phyloP scores from a whole-genome alignment of 2,113 vertebrate genomes.

The Nerophis ophidion region DNA sequence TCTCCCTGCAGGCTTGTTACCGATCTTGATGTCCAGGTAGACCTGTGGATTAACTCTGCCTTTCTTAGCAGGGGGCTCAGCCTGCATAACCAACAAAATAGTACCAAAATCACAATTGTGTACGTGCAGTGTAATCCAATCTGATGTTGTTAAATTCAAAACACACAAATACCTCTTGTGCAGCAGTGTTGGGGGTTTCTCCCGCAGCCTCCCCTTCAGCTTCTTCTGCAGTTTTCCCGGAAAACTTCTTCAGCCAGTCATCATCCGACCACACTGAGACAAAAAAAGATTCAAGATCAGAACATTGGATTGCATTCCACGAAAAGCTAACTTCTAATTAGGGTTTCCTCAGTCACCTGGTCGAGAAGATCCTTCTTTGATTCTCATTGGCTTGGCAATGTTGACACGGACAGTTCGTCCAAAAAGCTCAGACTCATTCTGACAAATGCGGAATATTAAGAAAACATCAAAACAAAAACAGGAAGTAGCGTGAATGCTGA shows the following conservation, averaged over 20 bases:
- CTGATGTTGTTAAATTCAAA: not conserved
- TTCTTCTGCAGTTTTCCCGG: conserved; percentile 90
- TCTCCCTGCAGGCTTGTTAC: conserved; percentile 88
- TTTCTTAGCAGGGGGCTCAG: conserved; percentile 85
- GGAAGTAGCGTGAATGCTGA: not conserved
- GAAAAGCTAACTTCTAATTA: not conserved
- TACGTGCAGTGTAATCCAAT: not conserved
- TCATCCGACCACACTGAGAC: conserved; percentile 92
- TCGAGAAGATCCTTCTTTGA: conserved; percentile 94
- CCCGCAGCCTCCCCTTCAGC: conserved; percentile 74
- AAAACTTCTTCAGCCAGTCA: conserved; percentile 97
- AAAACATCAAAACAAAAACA: not conserved
- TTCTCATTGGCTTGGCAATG: conserved; percentile 94
- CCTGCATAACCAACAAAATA: conserved; percentile 60
- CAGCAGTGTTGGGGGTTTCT: conserved; percentile 63
- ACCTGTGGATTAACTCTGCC: conserved; percentile 87
- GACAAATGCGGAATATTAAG: conserved; percentile 5
- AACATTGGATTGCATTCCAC: not conserved
- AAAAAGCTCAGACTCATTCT: conserved; percentile 97
- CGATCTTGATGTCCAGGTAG: conserved; percentile 97
- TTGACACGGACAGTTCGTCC: conserved; percentile 93
- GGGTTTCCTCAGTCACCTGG: conserved; percentile 71
- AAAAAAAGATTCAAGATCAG: conserved; percentile 1
- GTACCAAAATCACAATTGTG: not conserved
- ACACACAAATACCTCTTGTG: conserved; percentile 72